phyloP scores from a whole-genome alignment of 2,888 invertebrate species.

The Spisula subtruncata region DNA sequence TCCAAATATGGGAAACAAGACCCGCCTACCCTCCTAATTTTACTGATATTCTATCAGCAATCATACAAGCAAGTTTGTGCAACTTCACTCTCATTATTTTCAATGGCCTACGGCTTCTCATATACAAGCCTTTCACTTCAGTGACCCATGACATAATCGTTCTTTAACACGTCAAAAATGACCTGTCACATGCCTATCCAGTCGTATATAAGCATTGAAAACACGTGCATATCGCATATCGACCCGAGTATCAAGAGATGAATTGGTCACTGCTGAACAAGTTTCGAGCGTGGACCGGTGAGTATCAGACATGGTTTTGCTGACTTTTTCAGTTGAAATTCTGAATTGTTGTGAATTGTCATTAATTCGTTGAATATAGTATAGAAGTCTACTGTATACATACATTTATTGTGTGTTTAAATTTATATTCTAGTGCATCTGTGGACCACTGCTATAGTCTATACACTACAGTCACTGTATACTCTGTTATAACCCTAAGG shows the following conservation, averaged over 20 bases:
- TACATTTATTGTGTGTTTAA: not conserved
- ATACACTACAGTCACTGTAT: too few species aligned
- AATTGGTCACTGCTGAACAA: not conserved
- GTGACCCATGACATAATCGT: not conserved
- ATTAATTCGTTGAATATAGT: not conserved
- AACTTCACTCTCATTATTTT: too few species aligned
- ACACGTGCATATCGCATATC: not conserved
- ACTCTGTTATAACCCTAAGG: too few species aligned
- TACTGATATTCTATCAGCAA: too few species aligned
- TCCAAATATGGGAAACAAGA: too few species aligned
- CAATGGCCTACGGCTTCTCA: too few species aligned
- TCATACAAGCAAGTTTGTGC: too few species aligned
- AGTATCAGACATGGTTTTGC: not conserved
- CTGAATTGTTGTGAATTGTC: too few species aligned
- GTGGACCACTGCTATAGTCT: too few species aligned
- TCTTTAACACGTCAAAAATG: not conserved
- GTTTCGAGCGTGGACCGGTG: not conserved
- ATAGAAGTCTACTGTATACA: not conserved
- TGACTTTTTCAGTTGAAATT: too few species aligned
- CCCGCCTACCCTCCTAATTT: too few species aligned
- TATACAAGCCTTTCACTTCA: not conserved
- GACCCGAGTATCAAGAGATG: not conserved
- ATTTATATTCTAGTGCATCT: not conserved
- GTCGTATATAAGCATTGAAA: not conserved
- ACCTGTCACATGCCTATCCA: not conserved